phyloP scores from a whole-genome alignment of 1,140 invertebrate genomes.

The Glossosoma conforme region DNA sequence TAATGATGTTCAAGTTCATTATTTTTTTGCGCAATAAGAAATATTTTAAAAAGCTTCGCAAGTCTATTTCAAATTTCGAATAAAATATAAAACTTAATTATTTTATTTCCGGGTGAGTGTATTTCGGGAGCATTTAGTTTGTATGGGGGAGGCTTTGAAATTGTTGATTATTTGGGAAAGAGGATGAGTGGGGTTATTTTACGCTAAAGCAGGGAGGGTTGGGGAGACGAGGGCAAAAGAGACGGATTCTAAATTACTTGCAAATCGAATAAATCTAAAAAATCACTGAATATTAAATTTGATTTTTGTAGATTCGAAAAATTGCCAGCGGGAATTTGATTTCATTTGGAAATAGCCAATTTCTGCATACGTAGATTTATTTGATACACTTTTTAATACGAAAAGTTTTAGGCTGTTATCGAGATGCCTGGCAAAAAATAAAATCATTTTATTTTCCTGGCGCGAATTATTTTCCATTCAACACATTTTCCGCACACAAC shows the following conservation, averaged over 20 bases:
- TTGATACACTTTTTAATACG: conserved; percentile 24
- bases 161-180: not conserved
- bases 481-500: too few species aligned
- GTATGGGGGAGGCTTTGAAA: too few species aligned
- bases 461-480: not conserved
- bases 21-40: too few species aligned
- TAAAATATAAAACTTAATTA: too few species aligned
- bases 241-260: conserved; percentile 30
- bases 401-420: conserved; percentile 1
- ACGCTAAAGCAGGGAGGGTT: conserved; percentile 11
- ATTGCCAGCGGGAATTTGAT: conserved; percentile 20
- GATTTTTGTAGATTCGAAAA: conserved; percentile 21
- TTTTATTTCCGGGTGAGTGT: too few species aligned
- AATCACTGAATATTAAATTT: conserved; percentile 30
- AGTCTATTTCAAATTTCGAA: too few species aligned
- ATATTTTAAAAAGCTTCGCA: too few species aligned
- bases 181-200: not conserved
- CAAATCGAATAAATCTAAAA: conserved; percentile 33
- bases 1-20: too few species aligned
- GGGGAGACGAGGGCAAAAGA: conserved; percentile 4
- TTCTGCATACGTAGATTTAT: conserved; percentile 28
- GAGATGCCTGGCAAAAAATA: too few species aligned
- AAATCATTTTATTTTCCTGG: not conserved
- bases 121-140: too few species aligned
- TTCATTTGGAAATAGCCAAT: conserved; percentile 28